Base-by-base conservation (phyloP, 2,113 vertebrate genomes). In the Strix aluco region DNA sequence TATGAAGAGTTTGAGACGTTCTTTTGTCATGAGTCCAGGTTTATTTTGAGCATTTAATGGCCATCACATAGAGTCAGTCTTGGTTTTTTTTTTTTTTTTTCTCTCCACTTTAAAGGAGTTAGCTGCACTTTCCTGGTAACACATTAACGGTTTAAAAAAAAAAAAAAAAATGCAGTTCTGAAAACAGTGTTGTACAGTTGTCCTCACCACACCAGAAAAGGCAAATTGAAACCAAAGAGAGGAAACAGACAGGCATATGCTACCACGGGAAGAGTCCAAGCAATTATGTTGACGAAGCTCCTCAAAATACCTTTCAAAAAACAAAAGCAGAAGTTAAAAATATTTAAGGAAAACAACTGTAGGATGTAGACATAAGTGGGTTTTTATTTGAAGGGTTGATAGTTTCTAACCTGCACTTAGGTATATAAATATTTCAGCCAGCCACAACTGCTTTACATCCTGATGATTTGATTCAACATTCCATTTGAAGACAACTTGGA, bases 261-360 rank as follows among this genome's bases (percentile, higher is more conserved):
- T 77, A 44, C 72, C 67, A 96, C 34, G 58, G 72, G 47, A 84
- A 91, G 26, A 88, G 42, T n/a, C 77, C 88, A 94, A 92, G 61
- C 66, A 87, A 94, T 69, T 92, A 40, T 42, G 83, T 75, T 89
- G 91, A 75, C 4, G 6, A 91, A 81, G n/a, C 38, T 91, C 78
- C 94, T 57, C 83, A 92, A 97, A 97, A 97, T 81, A 94, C 78
- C 89, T 97, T 89, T 65, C 44, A 57, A 71, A 95, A 84, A 84
- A 67, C 59, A 44, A 75, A 69, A 86, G 72, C 27, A 92, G 44
- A 72, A 89, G 40, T 96, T 94, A 70, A 89, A 97, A 85, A 85
- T 94, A 89, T 75, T 93, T 89, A 61, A 93, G 66, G 83, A 81
- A 94, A 95, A 94, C 77, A 95, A 51, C 86, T 34, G 83, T 62